Conservation (phyloP, 2,888 invertebrate genomes). For the Chymomyza procnemis region DNA sequence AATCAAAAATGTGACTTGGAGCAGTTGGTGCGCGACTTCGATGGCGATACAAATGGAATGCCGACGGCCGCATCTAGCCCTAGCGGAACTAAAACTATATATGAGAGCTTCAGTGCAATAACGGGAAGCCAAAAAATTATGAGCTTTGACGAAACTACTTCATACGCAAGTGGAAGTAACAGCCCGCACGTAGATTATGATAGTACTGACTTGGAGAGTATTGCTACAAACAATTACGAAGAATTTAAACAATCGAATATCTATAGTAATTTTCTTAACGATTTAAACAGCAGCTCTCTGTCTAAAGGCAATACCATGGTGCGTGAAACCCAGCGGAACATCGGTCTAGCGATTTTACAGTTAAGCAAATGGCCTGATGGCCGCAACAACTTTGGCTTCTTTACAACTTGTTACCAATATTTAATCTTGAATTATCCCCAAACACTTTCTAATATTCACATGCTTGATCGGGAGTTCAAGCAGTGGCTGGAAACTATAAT, state of each 20-base stretch:
- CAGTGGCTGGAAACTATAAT: constrained; percentile 24
- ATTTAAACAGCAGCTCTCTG: too few relatives aligned
- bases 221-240: too few relatives aligned
- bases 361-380: constrained; percentile 37
- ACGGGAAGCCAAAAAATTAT: too few relatives aligned
- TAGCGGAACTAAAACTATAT: too few relatives aligned
- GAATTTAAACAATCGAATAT: too few relatives aligned
- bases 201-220: too few relatives aligned
- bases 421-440: constrained; percentile 23
- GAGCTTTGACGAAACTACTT: too few relatives aligned
- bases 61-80: too few relatives aligned
- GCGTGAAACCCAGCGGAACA: constrained; percentile 3
- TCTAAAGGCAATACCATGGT: not conserved
- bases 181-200: too few relatives aligned
- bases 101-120: too few relatives aligned
- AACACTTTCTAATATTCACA: not conserved
- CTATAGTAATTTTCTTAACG: too few relatives aligned
- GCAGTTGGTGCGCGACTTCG: constrained; percentile 37
- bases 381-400: constrained; percentile 28
- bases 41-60: constrained; percentile 1
- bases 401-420: constrained; percentile 23
- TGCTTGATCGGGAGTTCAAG: constrained; percentile 40
- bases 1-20: constrained; percentile 27
- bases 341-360: constrained; percentile 27
- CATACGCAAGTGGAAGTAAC: too few relatives aligned